phyloP scores from a whole-genome alignment of 2,113 vertebrate species.

The Phyllopteryx taeniolatus region DNA sequence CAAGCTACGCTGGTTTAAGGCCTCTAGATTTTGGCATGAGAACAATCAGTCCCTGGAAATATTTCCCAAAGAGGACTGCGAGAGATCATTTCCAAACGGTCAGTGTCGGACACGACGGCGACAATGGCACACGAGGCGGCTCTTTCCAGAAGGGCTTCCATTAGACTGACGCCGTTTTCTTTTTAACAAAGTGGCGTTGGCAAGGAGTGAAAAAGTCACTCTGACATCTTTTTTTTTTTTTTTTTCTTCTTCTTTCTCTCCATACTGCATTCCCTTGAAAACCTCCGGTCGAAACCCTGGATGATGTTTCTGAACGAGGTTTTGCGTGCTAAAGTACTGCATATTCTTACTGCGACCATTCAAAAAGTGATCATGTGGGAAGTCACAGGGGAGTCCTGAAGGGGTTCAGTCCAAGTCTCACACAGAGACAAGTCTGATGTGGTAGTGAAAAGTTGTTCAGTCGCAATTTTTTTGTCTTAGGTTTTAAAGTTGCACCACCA shows the following conservation, averaged over 20 bases:
- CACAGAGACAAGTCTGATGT: neutral
- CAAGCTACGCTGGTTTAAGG: constrained; percentile 79
- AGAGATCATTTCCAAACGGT: constrained; percentile 10
- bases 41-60: constrained; percentile 71
- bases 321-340: constrained; percentile 62
- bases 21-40: constrained; percentile 80
- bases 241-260: neutral
- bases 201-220: constrained; percentile 48
- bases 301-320: neutral
- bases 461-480: neutral
- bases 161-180: constrained; percentile 14
- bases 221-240: constrained; percentile 55
- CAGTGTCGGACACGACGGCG: constrained; percentile 51
- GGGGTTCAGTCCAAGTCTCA: neutral
- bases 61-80: neutral
- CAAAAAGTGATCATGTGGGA: neutral
- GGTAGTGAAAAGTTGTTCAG: neutral
- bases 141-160: constrained; percentile 37
- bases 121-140: constrained; percentile 54
- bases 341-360: constrained; percentile 60
- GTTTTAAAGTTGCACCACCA: neutral
- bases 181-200: constrained; percentile 5
- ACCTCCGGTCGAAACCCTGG: constrained; percentile 19
- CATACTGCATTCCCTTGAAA: constrained; percentile 55
- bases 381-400: neutral